Percentiles rank a stretch among this genome's conserved stretches.
These are phyloP conservation scores for Eutolmus rufibarbis DNA, from an alignment of 2,888 invertebrate species.

Conservation along the genomic window DNA sequence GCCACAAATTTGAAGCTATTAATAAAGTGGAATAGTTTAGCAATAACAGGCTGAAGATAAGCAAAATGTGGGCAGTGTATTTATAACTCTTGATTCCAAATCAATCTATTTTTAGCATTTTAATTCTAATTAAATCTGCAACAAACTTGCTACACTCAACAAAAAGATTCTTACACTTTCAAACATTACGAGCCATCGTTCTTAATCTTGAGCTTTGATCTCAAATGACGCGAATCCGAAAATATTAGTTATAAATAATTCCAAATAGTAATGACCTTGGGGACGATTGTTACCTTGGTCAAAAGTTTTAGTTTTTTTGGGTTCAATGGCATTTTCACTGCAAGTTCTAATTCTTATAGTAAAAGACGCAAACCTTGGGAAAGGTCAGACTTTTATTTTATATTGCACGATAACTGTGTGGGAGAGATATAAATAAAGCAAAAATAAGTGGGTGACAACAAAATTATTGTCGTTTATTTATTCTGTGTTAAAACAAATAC, in stretches of 20 bases:
- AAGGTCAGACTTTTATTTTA: not conserved
- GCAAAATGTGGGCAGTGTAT: not conserved
- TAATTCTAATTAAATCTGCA: not conserved
- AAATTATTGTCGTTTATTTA: not conserved
- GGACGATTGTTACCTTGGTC: not conserved
- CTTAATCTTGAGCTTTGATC: not conserved
- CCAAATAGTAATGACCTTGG: not conserved
- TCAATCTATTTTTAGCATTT: not conserved
- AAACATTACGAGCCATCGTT: not conserved
- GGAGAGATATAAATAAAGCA: not conserved
- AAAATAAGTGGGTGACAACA: not conserved
- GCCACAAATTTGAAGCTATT: no score
- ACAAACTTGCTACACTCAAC: not conserved
- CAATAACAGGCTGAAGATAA: not conserved
- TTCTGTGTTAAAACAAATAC: not conserved
- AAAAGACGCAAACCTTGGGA: not conserved
- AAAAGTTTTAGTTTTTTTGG: not conserved
- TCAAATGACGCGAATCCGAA: not conserved
- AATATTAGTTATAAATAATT: not conserved
- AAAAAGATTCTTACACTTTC: not conserved
- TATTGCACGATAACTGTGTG: not conserved
- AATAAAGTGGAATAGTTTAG: not conserved
- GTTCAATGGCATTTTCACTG: not conserved
- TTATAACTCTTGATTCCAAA: not conserved
- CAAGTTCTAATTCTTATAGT: not conserved